Percentiles rank a stretch among this genome's conserved stretches.
phyloP scores from a whole-genome alignment of 2,888 invertebrate species.

The Sarcophaga carnaria region DNA sequence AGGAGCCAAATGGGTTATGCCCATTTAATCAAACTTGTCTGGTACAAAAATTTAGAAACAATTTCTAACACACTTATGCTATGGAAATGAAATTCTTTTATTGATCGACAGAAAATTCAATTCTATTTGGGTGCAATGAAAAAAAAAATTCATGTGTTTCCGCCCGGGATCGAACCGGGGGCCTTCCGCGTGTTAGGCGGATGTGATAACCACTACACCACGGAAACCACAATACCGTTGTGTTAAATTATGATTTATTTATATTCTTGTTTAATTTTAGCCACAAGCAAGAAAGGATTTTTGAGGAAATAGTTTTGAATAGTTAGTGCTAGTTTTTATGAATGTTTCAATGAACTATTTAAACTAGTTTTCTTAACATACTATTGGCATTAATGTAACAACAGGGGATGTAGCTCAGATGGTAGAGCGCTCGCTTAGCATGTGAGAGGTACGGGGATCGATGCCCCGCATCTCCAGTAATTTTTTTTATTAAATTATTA shows the following conservation, averaged over 20 bases:
- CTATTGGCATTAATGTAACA: background rate
- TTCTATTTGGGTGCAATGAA: background rate
- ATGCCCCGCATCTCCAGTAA: constrained; percentile 81
- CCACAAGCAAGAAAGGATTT: background rate
- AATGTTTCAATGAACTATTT: background rate
- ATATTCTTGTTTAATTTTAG: background rate
- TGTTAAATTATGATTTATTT: no score
- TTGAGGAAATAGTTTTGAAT: background rate
- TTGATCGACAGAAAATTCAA: no score
- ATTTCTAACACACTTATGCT: no score
- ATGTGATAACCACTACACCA: constrained; percentile 81
- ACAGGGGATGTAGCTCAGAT: constrained; percentile 82
- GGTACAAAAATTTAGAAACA: no score
- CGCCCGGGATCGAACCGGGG: constrained; percentile 81
- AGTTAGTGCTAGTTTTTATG: background rate
- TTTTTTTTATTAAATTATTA: constrained; percentile 10
- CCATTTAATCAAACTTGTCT: no score
- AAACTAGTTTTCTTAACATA: background rate
- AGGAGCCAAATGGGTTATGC: no score
- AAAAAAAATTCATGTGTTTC: constrained; percentile 73
- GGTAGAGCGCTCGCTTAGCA: constrained; percentile 82
- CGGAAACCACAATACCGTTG: constrained; percentile 74
- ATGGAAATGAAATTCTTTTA: no score
- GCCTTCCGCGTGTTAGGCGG: constrained; percentile 80
- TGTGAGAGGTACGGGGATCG: constrained; percentile 80